Conservation (phyloP, 2,113 vertebrate genomes). For the Mobula hypostoma region DNA sequence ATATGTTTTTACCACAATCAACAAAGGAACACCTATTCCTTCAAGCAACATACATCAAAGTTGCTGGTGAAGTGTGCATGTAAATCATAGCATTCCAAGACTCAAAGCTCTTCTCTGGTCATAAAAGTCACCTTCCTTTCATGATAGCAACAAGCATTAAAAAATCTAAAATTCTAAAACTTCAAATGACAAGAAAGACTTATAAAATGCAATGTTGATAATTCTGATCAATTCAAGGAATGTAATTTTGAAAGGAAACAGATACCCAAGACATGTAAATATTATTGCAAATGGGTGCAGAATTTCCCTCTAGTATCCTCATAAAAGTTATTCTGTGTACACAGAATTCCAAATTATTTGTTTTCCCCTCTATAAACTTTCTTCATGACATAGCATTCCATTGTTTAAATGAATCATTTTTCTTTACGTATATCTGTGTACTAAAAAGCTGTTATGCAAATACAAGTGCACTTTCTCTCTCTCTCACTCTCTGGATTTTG, state of each 20-base stretch:
- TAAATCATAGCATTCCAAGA: not conserved
- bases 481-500: not conserved
- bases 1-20: not conserved
- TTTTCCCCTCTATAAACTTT: not conserved
- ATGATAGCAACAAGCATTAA: not conserved
- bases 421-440: not conserved
- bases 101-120: not conserved
- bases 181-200: not conserved
- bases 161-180: not conserved
- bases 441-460: not conserved
- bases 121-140: not conserved
- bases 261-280: not conserved
- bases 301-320: not conserved
- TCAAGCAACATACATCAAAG: no score
- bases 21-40: not conserved
- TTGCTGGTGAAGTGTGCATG: no score
- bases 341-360: not conserved
- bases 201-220: not conserved
- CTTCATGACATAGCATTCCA: not conserved
- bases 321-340: not conserved
- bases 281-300: not conserved
- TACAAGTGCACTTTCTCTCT: not conserved
- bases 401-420: not conserved
- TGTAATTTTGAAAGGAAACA: not conserved
- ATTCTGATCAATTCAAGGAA: not conserved